phyloP scores from a whole-genome alignment of 2,888 invertebrate species.

The Fragum sueziense region DNA sequence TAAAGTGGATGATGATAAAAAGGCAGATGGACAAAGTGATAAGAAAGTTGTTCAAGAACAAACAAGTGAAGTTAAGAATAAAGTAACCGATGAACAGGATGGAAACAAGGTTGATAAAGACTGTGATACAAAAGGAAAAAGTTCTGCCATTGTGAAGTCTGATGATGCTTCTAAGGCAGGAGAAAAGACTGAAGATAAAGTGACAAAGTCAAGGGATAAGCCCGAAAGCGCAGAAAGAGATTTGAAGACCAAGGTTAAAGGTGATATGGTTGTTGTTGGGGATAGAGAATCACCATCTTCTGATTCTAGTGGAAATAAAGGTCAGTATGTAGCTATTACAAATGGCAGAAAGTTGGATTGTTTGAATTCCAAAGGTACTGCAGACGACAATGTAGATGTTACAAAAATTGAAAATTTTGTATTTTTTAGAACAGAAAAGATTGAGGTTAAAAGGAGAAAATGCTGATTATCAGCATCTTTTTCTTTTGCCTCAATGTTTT shows the following conservation, averaged over 20 bases:
- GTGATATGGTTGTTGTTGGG: slow-evolving; percentile 78
- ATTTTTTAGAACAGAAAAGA: background rate
- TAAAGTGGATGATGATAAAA: too few relatives aligned
- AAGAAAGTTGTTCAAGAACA: background rate
- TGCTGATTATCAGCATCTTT: background rate
- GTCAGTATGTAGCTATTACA: too few relatives aligned
- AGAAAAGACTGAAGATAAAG: background rate
- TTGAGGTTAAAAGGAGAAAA: background rate
- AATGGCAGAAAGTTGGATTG: too few relatives aligned
- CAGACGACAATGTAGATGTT: too few relatives aligned
- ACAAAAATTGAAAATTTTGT: background rate
- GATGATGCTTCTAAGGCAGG: slow-evolving; percentile 10
- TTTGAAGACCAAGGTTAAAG: slow-evolving; percentile 72
- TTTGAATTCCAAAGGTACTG: too few relatives aligned
- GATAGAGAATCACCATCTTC: slow-evolving; percentile 71
- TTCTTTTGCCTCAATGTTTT: background rate
- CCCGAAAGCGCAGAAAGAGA: slow-evolving; percentile 37
- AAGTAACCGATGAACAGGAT: background rate
- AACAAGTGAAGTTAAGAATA: background rate
- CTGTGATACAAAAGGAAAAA: background rate
- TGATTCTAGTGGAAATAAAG: slow-evolving; percentile 71
- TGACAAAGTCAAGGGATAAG: background rate
- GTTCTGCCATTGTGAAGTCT: background rate
- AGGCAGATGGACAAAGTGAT: background rate
- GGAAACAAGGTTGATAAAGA: background rate